Conservation (phyloP, 1,140 invertebrate genomes). For the Periplaneta americana region DNA sequence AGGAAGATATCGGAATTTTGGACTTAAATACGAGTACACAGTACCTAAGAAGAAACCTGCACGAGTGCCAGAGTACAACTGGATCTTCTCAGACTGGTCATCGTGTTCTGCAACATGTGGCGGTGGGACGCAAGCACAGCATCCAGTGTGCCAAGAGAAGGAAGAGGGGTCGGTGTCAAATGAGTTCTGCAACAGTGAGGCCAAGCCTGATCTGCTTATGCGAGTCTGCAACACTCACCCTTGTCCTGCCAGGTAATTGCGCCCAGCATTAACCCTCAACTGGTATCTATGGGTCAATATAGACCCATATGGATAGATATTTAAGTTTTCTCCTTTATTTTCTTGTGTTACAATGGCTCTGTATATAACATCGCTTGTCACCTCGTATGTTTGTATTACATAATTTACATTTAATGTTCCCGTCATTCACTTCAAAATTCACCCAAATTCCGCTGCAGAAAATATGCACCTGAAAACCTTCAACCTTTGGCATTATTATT, state of each 20-base stretch:
- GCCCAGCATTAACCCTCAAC: no score
- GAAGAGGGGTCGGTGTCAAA: slow-evolving; percentile 58
- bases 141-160: slow-evolving; percentile 59
- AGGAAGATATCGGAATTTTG: slow-evolving; percentile 69
- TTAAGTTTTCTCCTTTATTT: no score
- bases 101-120: slow-evolving; percentile 75
- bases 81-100: slow-evolving; percentile 72
- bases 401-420: no score
- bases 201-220: slow-evolving; percentile 52
- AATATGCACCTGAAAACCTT: no score
- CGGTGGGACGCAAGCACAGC: slow-evolving; percentile 56
- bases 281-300: no score
- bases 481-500: no score
- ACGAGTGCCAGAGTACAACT: slow-evolving; percentile 56
- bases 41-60: slow-evolving; percentile 57
- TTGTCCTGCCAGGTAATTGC: slow-evolving; percentile 62
- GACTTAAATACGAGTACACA: slow-evolving; percentile 78
- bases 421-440: no score
- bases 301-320: no score
- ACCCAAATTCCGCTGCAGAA: no score
- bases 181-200: slow-evolving; percentile 51
- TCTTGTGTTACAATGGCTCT: no score
- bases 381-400: no score
- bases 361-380: no score
- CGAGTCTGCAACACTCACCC: slow-evolving; percentile 61